Base-by-base conservation (phyloP, 2,113 vertebrate species). In the Nibea albiflora region DNA sequence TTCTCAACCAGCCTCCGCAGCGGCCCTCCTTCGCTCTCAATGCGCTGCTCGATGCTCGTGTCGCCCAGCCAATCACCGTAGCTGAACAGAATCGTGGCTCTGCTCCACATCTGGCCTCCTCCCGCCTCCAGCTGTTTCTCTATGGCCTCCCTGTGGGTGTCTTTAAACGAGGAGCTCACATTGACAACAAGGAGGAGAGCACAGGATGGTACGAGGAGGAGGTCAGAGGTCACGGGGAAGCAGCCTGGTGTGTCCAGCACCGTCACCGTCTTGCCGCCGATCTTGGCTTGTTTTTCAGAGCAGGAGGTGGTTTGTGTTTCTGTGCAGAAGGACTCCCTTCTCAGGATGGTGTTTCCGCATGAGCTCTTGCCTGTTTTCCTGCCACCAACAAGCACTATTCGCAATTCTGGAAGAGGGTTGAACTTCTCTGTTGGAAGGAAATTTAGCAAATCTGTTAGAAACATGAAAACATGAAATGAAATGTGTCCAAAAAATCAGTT, bases 281-380 rank as follows among this genome's bases (percentile, higher is more conserved):
- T 66, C 2, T 53, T 19, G 28, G 42, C 68, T 28, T 4, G 74
- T 11, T 66, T 49, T 64, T 91, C 69, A 0, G 35, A 24, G 68
- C 82, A 88, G 74, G 67, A 78, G 3, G 66, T 73, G 0, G 86
- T 89, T 28, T 64, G 77, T 7, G 49, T 35, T 17, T 78, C 75
- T 0, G 81, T 56, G 26, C 72, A 15, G 65, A 92, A 91, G 49
- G 71, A 20, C n/a, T 86, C 67, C 24, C 63, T 73, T 73, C 73
- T 53, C 72, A 95, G 71, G 69, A 94, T 92, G 66, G 93, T 93
- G 89, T 92, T 93, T 50, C 89, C 93, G 79, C 91, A 89, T 0
- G 92, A 94, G 70, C 91, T 95, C 80, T 93, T 95, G 9, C 93
- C 94, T 2, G 86, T 86, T 85, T 90, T 88, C 9, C 77, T 71